phyloP scores from a whole-genome alignment of 1,140 invertebrate species.

The Drosophila sucinea region DNA sequence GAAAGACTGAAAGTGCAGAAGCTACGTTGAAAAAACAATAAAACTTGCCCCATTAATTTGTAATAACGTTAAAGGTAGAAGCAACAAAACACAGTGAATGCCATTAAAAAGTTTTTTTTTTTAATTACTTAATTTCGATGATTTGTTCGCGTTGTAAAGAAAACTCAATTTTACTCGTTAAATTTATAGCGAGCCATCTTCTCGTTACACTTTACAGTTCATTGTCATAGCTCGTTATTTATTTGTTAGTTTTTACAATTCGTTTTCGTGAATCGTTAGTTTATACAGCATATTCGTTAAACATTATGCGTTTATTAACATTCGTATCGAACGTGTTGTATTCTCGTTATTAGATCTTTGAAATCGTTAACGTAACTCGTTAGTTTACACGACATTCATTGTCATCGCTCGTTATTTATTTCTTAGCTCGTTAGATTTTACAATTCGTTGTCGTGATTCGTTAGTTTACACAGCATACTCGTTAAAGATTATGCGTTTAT shows the following conservation, averaged over 20 bases:
- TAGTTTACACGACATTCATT: no score
- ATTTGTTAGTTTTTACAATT: neutral
- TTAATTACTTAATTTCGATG: neutral
- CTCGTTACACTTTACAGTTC: no score
- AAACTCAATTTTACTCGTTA: no score
- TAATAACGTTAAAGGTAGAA: neutral
- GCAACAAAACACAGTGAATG: neutral
- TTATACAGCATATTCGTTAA: neutral
- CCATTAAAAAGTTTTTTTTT: neutral
- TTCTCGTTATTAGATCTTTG: no score
- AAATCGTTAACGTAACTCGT: no score
- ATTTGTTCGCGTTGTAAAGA: neutral
- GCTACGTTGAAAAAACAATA: constrained; percentile 1
- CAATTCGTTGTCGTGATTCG: no score
- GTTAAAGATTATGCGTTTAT: no score
- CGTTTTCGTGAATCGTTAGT: neutral
- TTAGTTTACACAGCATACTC: neutral
- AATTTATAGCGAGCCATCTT: no score
- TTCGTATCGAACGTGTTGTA: no score
- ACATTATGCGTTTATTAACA: neutral
- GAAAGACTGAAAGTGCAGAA: neutral
- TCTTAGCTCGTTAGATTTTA: no score
- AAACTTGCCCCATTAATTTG: constrained; percentile 12
- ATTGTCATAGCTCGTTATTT: no score
- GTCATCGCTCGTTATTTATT: neutral